A percentile compares a stretch with the other conserved stretches of the same genome.
Conservation (phyloP, 2,888 invertebrate genomes). For the Cheilosia pagana region DNA sequence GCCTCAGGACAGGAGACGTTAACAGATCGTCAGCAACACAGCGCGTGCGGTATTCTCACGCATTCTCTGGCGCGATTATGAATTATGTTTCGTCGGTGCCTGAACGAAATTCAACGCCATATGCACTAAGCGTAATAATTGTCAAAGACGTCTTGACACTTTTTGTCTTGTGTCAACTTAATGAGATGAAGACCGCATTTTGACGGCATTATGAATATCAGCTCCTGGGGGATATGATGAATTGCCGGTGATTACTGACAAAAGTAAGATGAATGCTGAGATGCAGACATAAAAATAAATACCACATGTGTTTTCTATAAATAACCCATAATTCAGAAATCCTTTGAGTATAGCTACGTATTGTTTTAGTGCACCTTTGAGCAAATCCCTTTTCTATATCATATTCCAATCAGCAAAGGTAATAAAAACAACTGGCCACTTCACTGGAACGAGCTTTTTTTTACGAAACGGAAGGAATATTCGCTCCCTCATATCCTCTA, state of each 20-base stretch:
- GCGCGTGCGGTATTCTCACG: constrained; percentile 68
- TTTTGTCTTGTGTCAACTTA: constrained; percentile 47
- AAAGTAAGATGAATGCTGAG: constrained; percentile 20
- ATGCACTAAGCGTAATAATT: constrained; percentile 60
- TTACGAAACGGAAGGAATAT: constrained; percentile 44
- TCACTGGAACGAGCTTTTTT: constrained; percentile 68
- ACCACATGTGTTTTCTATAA: constrained; percentile 12
- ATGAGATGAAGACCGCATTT: constrained; percentile 44
- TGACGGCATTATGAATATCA: constrained; percentile 26
- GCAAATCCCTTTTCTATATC: constrained; percentile 78
- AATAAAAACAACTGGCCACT: constrained; percentile 82
- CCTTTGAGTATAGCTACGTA: constrained; percentile 19
- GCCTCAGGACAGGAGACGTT: constrained; percentile 40
- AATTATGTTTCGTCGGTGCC: constrained; percentile 59
- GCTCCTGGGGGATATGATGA: constrained; percentile 46
- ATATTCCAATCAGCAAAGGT: constrained; percentile 82
- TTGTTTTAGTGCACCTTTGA: constrained; percentile 57
- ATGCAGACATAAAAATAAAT: background rate
- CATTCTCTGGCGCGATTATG: constrained; percentile 64
- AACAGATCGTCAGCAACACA: constrained; percentile 50
- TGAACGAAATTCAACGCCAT: constrained; percentile 60
- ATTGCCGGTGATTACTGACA: constrained; percentile 16
- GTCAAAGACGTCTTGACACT: constrained; percentile 65
- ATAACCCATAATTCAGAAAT: constrained; percentile 56
- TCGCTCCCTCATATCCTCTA: constrained; percentile 54